phyloP scores from a whole-genome alignment of 1,140 invertebrate species.

The Alviniconcha marisindica region DNA sequence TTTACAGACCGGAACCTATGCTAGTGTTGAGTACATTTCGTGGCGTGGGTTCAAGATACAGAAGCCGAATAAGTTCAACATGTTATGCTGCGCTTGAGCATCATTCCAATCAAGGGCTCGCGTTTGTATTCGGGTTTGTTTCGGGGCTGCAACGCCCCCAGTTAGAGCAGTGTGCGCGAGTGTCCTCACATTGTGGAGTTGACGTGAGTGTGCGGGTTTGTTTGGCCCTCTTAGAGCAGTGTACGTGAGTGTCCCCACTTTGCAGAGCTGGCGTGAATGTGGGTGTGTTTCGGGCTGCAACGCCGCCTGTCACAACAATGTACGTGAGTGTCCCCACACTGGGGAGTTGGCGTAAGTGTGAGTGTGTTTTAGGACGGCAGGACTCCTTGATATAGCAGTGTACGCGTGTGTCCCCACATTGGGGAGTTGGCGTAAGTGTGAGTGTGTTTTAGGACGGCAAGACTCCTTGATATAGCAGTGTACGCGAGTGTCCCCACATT shows the following conservation, averaged over 20 bases:
- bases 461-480: neutral
- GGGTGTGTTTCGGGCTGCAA: neutral
- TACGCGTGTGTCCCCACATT: neutral
- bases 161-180: neutral
- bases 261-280: neutral
- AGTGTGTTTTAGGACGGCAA: neutral
- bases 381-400: neutral
- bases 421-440: neutral
- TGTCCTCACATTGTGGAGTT: neutral
- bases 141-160: neutral
- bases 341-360: neutral
- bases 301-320: neutral
- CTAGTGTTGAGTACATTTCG: too few relatives aligned
- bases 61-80: too few relatives aligned
- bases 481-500: neutral
- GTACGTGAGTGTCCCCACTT: neutral
- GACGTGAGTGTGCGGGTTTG: neutral
- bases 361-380: too few relatives aligned
- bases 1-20: too few relatives aligned
- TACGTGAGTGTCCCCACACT: neutral
- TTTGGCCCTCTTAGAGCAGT: neutral
- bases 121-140: too few relatives aligned
- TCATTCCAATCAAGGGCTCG: too few relatives aligned
- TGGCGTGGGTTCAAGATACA: too few relatives aligned
- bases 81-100: neutral